Percentiles rank a stretch among this genome's conserved stretches.
phyloP scores from a whole-genome alignment of 2,113 vertebrate species.

The Macheiramphus alcinus region DNA sequence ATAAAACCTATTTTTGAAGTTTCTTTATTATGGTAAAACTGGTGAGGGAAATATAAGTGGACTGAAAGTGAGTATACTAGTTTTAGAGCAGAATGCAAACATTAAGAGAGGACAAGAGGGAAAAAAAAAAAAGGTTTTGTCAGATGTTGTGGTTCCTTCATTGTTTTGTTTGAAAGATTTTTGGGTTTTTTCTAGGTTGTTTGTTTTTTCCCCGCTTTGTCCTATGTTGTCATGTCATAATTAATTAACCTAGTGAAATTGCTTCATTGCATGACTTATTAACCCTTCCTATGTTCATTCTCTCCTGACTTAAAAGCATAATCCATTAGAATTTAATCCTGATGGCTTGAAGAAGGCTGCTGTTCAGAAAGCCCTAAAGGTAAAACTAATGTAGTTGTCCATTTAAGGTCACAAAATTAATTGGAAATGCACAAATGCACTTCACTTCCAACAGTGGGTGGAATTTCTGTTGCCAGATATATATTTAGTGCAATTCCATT shows the following conservation, averaged over 20 bases:
- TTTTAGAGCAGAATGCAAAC: slow-evolving; percentile 27
- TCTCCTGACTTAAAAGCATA: slow-evolving; percentile 90
- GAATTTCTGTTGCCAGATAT: not conserved
- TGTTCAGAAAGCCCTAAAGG: slow-evolving; percentile 91
- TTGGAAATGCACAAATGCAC: not conserved
- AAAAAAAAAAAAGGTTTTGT: not conserved
- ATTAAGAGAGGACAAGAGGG: not conserved
- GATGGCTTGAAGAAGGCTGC: slow-evolving; percentile 90
- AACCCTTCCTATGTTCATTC: slow-evolving; percentile 83
- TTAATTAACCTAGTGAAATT: slow-evolving; percentile 63
- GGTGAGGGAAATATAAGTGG: not conserved
- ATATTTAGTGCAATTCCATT: not conserved
- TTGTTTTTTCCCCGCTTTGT: not conserved
- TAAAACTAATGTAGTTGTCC: slow-evolving; percentile 78
- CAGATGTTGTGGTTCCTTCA: not conserved
- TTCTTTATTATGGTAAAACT: not conserved
- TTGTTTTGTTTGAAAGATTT: not conserved
- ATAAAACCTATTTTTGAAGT: not conserved
- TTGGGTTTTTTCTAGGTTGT: not conserved
- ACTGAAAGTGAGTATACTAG: not conserved
- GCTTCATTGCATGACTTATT: slow-evolving; percentile 79
- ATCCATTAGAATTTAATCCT: slow-evolving; percentile 94
- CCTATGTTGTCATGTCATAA: slow-evolving; percentile 61
- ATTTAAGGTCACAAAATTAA: slow-evolving; percentile 59
- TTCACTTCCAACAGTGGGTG: not conserved